Conservation (phyloP, 2,888 invertebrate genomes). For the Tachina lurida region DNA sequence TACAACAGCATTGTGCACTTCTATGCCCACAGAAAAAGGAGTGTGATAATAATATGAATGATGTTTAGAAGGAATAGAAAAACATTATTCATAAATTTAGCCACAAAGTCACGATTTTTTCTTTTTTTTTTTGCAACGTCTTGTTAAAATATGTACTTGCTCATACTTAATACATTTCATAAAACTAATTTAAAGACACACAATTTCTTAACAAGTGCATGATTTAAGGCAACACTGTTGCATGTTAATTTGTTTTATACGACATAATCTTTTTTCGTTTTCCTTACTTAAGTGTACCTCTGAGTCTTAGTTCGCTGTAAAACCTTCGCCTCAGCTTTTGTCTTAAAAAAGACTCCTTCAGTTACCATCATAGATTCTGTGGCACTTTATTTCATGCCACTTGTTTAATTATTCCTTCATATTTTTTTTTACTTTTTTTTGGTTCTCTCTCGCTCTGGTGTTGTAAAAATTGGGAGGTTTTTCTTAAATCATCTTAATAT, state of each 20-base stretch:
- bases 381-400: constrained; percentile 34
- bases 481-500: constrained; percentile 30
- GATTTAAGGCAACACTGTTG: constrained; percentile 64
- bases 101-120: constrained; percentile 65
- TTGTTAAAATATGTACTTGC: constrained; percentile 50
- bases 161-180: constrained; percentile 13
- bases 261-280: neutral
- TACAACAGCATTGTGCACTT: constrained; percentile 3
- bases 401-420: neutral
- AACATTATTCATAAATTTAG: constrained; percentile 62
- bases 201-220: constrained; percentile 46
- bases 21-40: neutral
- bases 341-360: constrained; percentile 43
- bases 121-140: constrained; percentile 43
- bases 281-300: neutral
- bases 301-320: constrained; percentile 2
- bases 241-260: constrained; percentile 49
- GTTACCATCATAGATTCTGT: constrained; percentile 53
- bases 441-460: neutral
- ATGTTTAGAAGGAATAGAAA: neutral
- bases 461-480: neutral
- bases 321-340: constrained; percentile 25
- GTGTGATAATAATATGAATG: constrained; percentile 1
- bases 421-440: neutral
- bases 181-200: constrained; percentile 5